Conservation (phyloP, 2,888 invertebrate species). For the Pasiphila rectangulata region DNA sequence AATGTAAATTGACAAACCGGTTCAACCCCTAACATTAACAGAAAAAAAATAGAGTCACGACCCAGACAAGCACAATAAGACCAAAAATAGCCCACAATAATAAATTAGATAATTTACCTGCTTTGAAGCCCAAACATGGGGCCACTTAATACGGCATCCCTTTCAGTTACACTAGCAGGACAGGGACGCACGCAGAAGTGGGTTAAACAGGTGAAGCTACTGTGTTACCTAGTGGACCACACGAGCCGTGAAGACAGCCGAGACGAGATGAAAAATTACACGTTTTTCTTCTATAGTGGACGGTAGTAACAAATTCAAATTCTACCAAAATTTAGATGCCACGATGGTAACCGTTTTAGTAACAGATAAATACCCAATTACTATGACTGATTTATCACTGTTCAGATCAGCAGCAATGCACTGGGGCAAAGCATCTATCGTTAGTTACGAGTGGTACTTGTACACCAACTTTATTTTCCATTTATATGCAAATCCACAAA, state of each 20-base stretch:
- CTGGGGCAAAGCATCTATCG: no score
- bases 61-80: conserved; percentile 1
- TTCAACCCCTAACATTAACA: neutral
- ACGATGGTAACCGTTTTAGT: no score
- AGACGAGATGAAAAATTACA: no score
- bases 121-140: conserved; percentile 4
- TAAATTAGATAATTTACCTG: conserved; percentile 9
- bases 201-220: neutral
- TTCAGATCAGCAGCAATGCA: no score
- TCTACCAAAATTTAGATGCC: no score
- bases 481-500: conserved; percentile 22
- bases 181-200: neutral
- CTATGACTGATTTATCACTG: no score
- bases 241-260: no score
- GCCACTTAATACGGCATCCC: conserved; percentile 1
- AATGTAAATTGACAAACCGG: no score
- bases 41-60: neutral
- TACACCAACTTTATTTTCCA: conserved; percentile 14
- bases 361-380: no score
- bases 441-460: conserved; percentile 5
- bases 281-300: no score
- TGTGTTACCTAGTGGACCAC: conserved; percentile 5
- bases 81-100: conserved; percentile 3
- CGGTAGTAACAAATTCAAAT: no score
- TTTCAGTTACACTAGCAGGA: neutral